Percentiles rank a stretch among this genome's conserved stretches.
Conservation (phyloP, 2,888 invertebrate species). For the Rotaria sp. region DNA sequence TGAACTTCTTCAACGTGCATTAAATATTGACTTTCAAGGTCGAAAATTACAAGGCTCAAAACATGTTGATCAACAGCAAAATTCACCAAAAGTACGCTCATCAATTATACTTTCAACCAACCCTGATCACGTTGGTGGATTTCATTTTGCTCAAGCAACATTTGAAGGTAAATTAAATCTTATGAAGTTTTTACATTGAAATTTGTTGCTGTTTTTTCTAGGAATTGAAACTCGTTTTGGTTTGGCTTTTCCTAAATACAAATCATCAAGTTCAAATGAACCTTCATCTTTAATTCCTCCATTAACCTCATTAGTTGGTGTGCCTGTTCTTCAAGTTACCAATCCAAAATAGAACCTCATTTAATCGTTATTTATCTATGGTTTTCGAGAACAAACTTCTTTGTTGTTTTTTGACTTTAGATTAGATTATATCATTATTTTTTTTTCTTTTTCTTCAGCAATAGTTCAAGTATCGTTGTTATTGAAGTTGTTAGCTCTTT, state of each 20-base stretch:
- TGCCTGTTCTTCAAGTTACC: background rate
- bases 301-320: background rate
- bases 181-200: background rate
- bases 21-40: conserved; percentile 96
- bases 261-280: background rate
- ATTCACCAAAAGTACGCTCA: background rate
- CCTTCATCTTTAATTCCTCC: background rate
- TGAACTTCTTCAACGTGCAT: conserved; percentile 83
- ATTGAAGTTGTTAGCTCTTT: too few relatives aligned
- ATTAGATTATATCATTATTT: background rate
- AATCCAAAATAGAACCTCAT: background rate
- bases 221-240: conserved; percentile 40
- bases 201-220: background rate
- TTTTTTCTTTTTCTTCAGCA: background rate
- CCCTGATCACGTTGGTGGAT: conserved; percentile 92
- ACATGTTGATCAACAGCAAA: background rate
- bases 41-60: conserved; percentile 85
- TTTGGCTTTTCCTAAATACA: conserved; percentile 34
- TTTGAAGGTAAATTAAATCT: conserved; percentile 60
- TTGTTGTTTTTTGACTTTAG: background rate
- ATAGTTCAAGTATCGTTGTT: too few relatives aligned
- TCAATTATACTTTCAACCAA: conserved; percentile 61
- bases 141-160: conserved; percentile 84
- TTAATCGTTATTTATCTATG: background rate
- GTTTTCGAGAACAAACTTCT: background rate